These are phyloP conservation scores for Atta texana DNA, from an alignment of 1,140 invertebrate species.

Conservation along the genomic window DNA sequence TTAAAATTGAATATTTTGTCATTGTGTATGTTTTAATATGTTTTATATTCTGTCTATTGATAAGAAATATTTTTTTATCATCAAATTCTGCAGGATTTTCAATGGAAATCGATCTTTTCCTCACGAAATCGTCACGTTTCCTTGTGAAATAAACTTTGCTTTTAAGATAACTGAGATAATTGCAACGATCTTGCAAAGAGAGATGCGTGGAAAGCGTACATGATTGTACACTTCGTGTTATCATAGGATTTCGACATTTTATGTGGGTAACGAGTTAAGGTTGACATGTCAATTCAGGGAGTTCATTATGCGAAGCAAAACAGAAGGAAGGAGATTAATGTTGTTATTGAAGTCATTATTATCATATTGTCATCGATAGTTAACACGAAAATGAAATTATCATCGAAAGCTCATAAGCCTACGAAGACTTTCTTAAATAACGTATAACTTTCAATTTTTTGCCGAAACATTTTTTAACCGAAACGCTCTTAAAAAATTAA, in stretches of 20 bases:
- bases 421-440: background rate
- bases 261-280: slow-evolving; percentile 47
- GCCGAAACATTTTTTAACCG: background rate
- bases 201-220: slow-evolving; percentile 26
- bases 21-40: background rate
- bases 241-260: slow-evolving; percentile 42
- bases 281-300: slow-evolving; percentile 25
- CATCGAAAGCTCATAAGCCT: background rate
- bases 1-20: too few relatives aligned
- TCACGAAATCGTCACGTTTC: background rate
- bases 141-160: slow-evolving; percentile 14
- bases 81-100: too few relatives aligned
- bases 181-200: slow-evolving; percentile 5
- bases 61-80: background rate
- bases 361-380: background rate
- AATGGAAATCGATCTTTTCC: background rate
- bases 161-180: slow-evolving; percentile 40
- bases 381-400: slow-evolving; percentile 17
- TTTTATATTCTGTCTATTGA: background rate
- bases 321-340: slow-evolving; percentile 26
- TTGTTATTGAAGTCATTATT: slow-evolving; percentile 1
- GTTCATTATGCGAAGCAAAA: slow-evolving; percentile 22
- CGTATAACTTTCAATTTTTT: background rate
- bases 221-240: slow-evolving; percentile 32
- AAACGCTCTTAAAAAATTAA: background rate